Evolutionary conservation across 2,113 vertebrate species (phyloP).

Genomic region (Lepisosteus osseus): DNA sequence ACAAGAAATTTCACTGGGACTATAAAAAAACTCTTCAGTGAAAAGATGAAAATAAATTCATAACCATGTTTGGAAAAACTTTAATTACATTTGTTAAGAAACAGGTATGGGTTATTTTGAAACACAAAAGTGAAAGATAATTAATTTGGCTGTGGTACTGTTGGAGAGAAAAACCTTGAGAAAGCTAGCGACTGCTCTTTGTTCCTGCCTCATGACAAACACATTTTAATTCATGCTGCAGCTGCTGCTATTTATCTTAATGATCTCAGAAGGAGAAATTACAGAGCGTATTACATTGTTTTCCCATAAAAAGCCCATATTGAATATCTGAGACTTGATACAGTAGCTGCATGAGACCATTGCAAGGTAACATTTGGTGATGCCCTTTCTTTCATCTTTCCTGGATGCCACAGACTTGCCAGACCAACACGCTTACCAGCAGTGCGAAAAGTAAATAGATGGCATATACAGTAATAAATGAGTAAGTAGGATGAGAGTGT

Average conservation of each 20-base stretch:
- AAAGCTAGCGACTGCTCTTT: conserved; percentile 9
- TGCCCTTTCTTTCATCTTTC: too few relatives aligned
- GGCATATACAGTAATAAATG: too few relatives aligned
- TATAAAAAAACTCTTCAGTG: conserved; percentile 20
- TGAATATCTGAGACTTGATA: too few relatives aligned
- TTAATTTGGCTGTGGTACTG: neutral
- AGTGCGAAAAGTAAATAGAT: too few relatives aligned
- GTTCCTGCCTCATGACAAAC: neutral
- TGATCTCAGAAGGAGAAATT: neutral
- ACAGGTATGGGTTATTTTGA: conserved; percentile 20
- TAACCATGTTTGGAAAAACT: conserved; percentile 19
- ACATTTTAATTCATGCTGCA: neutral
- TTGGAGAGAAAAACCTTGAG: conserved; percentile 22
- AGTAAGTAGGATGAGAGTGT: too few relatives aligned
- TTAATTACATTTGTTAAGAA: conserved; percentile 29
- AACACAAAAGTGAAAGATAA: conserved; percentile 25
- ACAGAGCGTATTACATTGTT: neutral
- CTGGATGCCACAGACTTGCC: too few relatives aligned
- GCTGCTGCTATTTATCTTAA: conserved; percentile 7
- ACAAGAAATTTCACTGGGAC: conserved; percentile 25
- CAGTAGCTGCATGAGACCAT: too few relatives aligned
- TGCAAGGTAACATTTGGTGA: too few relatives aligned
- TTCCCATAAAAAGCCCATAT: too few relatives aligned
- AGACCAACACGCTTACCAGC: too few relatives aligned
- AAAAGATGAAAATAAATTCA: conserved; percentile 32